Conservation (phyloP, 2,888 invertebrate species). For the Coelogynopora nodosa region DNA sequence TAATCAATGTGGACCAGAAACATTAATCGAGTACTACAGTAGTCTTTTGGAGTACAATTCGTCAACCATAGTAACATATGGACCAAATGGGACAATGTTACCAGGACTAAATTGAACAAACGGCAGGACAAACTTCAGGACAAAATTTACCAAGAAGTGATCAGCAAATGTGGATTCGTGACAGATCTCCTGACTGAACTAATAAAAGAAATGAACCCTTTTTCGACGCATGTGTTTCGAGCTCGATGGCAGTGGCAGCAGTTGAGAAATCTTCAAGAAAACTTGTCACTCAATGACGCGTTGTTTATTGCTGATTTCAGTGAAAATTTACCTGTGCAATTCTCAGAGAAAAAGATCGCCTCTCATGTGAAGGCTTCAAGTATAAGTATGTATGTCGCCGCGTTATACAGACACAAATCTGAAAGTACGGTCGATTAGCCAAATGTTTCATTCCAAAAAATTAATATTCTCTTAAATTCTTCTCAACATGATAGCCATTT, state of each 20-base stretch:
- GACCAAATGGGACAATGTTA: conserved; percentile 25
- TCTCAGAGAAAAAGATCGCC: not conserved
- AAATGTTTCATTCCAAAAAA: not conserved
- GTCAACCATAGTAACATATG: conserved; percentile 1
- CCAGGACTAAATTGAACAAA: not conserved
- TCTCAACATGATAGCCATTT: conserved; percentile 24
- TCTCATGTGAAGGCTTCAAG: not conserved
- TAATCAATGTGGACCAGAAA: conserved; percentile 11
- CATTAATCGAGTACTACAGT: not conserved
- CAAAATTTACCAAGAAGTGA: conserved; percentile 19
- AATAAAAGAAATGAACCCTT: conserved; percentile 11
- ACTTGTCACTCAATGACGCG: conserved; percentile 1
- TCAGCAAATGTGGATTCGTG: conserved; percentile 18
- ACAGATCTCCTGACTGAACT: not conserved
- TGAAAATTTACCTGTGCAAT: not conserved
- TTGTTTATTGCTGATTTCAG: not conserved
- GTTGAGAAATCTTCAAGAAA: conserved; percentile 12
- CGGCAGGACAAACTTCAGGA: not conserved
- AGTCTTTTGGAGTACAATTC: not conserved
- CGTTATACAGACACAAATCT: not conserved
- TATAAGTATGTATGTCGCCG: not conserved
- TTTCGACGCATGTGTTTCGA: conserved; percentile 13
- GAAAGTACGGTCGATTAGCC: not conserved
- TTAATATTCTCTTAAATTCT: conserved; percentile 20
- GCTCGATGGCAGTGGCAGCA: conserved; percentile 23